Evolutionary conservation across 2,797 vertebrate genomes (phyloP).

Genomic region (Leptodactylus fallax): DNA sequence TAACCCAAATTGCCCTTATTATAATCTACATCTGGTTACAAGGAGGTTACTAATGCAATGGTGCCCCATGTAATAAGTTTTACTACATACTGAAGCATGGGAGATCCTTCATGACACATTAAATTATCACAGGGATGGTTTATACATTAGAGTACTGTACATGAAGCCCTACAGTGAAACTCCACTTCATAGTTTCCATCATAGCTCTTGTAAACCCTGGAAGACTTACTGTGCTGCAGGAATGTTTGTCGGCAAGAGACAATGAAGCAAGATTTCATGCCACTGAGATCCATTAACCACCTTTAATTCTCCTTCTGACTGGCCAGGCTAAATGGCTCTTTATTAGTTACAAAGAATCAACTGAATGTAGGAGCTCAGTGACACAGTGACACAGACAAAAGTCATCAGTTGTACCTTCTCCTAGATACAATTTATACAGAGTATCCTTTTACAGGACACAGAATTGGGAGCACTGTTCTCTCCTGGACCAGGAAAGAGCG

Average conservation of each 20-base stretch:
- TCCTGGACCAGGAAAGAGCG: background rate
- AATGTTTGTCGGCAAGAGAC: slow-evolving; percentile 16
- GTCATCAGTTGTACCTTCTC: slow-evolving; percentile 37
- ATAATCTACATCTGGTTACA: no score
- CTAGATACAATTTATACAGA: slow-evolving; percentile 22
- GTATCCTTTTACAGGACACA: slow-evolving; percentile 34
- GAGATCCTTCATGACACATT: no score
- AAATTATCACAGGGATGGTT: no score
- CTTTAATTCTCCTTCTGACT: background rate
- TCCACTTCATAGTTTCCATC: slow-evolving; percentile 14
- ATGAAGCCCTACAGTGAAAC: no score
- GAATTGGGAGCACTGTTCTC: background rate
- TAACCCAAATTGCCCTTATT: no score
- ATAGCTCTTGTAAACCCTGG: background rate
- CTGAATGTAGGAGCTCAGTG: slow-evolving; percentile 26
- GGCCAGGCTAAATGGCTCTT: slow-evolving; percentile 34
- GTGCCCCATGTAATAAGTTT: no score
- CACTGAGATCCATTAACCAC: slow-evolving; percentile 23
- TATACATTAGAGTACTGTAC: no score
- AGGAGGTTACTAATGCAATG: no score
- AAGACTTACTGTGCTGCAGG: slow-evolving; percentile 19
- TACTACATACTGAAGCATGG: no score
- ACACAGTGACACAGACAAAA: slow-evolving; percentile 40
- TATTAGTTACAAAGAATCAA: slow-evolving; percentile 20
- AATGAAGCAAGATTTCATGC: slow-evolving; percentile 26